Percentiles rank a stretch among this genome's conserved stretches.
These are phyloP conservation scores for Drosophila ohnishii DNA, from an alignment of 1,140 invertebrate genomes.

Conservation along the genomic window DNA sequence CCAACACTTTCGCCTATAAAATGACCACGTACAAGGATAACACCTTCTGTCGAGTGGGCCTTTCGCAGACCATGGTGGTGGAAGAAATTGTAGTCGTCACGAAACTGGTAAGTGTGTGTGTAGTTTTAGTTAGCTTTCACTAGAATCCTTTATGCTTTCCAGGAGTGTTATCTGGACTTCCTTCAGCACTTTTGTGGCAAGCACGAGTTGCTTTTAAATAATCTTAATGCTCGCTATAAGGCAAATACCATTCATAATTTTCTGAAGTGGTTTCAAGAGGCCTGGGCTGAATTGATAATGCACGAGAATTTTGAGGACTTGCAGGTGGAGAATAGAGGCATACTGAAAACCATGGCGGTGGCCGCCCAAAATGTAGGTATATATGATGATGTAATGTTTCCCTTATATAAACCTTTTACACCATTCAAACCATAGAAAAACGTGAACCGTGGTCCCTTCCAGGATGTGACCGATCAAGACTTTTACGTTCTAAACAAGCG, in stretches of 20 bases:
- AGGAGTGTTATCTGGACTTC: slow-evolving; percentile 53
- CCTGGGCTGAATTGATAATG: slow-evolving; percentile 71
- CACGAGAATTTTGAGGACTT: slow-evolving; percentile 55
- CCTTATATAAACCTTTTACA: background rate
- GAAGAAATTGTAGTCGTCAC: slow-evolving; percentile 73
- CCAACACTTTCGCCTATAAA: background rate
- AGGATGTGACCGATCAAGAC: slow-evolving; percentile 6
- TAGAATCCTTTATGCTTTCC: background rate
- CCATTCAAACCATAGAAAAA: background rate
- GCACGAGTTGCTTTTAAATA: slow-evolving; percentile 67
- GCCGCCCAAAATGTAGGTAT: slow-evolving; percentile 19
- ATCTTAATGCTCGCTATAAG: slow-evolving; percentile 38
- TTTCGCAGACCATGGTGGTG: slow-evolving; percentile 48
- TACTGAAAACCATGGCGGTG: slow-evolving; percentile 29
- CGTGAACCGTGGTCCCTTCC: background rate
- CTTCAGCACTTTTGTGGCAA: slow-evolving; percentile 66
- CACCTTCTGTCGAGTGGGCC: slow-evolving; percentile 61
- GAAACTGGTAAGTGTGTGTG: slow-evolving; percentile 37
- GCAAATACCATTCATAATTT: slow-evolving; percentile 38
- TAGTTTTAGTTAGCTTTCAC: background rate
- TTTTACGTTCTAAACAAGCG: slow-evolving; percentile 35
- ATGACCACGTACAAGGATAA: slow-evolving; percentile 54
- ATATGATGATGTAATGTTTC: too few relatives aligned
- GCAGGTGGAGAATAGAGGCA: slow-evolving; percentile 40
- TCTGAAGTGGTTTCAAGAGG: slow-evolving; percentile 58